Percentiles rank a stretch among this genome's conserved stretches.
phyloP scores from a whole-genome alignment of 2,888 invertebrate species.

The Blera fallax region DNA sequence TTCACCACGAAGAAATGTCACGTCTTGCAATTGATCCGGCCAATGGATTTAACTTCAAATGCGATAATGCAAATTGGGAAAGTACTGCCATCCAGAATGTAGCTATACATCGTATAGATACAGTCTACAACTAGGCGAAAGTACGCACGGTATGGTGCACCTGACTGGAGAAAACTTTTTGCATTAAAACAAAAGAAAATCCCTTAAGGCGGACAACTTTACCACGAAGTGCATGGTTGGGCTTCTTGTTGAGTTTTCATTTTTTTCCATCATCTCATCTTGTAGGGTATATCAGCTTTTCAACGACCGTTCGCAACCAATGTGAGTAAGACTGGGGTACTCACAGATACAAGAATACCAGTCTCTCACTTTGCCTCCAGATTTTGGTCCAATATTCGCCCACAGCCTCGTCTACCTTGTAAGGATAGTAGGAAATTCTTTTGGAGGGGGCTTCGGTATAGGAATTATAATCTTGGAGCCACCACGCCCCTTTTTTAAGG shows the following conservation, averaged over 20 bases:
- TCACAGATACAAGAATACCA: too few relatives aligned
- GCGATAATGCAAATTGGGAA: constrained; percentile 48
- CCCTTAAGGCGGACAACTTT: constrained; percentile 25
- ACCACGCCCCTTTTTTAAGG: too few relatives aligned
- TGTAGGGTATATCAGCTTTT: background rate
- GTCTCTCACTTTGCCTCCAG: too few relatives aligned
- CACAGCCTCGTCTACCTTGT: too few relatives aligned
- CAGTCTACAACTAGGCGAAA: background rate
- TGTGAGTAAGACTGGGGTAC: too few relatives aligned
- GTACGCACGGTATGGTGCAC: background rate
- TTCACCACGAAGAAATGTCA: constrained; percentile 10
- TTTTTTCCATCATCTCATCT: background rate
- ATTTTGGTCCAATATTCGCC: too few relatives aligned
- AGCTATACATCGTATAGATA: background rate
- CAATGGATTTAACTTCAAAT: constrained; percentile 35
- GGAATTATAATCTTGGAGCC: too few relatives aligned
- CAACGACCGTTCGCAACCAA: background rate
- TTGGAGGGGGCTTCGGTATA: too few relatives aligned
- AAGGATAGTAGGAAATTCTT: too few relatives aligned
- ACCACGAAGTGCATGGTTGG: background rate
- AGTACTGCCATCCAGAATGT: constrained; percentile 4
- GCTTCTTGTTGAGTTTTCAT: background rate
- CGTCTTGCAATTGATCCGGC: constrained; percentile 33
- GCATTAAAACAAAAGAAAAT: constrained; percentile 17
- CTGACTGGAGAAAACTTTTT: constrained; percentile 7